These are phyloP conservation scores for Xiphophorus birchmanni DNA, from an alignment of 2,797 vertebrate species.

Conservation along the genomic window DNA sequence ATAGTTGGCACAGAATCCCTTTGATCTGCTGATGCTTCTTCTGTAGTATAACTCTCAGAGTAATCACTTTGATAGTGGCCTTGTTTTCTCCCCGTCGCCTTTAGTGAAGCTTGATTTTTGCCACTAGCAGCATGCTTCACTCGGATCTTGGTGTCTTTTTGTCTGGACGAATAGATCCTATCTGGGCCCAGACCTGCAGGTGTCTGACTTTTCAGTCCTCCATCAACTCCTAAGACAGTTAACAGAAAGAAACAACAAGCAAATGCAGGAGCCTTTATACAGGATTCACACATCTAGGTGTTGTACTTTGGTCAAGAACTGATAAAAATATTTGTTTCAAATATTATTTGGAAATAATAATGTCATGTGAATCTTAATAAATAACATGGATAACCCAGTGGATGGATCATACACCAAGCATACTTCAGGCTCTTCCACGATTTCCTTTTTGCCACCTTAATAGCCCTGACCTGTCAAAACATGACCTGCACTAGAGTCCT, in stretches of 20 bases:
- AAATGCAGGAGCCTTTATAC: not conserved
- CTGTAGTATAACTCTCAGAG: constrained; percentile 14
- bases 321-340: not conserved
- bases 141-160: constrained; percentile 53
- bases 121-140: constrained; percentile 20
- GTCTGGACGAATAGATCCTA: constrained; percentile 44
- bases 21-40: constrained; percentile 30
- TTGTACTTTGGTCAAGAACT: not conserved
- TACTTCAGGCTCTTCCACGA: not conserved
- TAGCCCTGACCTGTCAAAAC: not conserved
- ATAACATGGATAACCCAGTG: not conserved
- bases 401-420: not conserved
- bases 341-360: not conserved
- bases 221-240: constrained; percentile 76
- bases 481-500: not conserved
- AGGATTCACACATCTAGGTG: not conserved
- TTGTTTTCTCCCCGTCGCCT: constrained; percentile 47
- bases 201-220: constrained; percentile 68
- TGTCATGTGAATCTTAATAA: too few relatives aligned
- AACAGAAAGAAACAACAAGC: constrained; percentile 6
- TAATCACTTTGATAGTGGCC: constrained; percentile 23
- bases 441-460: not conserved
- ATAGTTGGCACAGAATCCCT: constrained; percentile 21
- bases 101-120: constrained; percentile 33
- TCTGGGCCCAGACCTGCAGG: constrained; percentile 53